Evolutionary conservation across 1,140 invertebrate genomes (phyloP), one percentile per base, ranked within the genome.

Genomic region (Ceratina japonica): DNA sequence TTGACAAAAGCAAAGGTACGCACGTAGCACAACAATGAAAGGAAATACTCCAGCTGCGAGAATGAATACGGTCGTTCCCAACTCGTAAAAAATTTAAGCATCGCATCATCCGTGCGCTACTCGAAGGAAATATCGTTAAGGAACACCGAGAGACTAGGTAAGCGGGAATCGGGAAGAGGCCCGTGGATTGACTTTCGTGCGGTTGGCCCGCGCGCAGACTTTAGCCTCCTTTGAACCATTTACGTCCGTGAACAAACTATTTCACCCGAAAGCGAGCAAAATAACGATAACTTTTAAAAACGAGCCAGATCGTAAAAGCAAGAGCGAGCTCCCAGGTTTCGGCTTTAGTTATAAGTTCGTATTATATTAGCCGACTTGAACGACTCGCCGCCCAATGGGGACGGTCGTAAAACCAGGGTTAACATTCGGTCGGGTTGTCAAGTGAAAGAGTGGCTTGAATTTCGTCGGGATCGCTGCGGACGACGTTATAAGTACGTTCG

Each of bases 341-440:
- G 88, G 87, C 88, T 91, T 91, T 89, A 87, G 89, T 91, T 91
- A 92, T 92, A 92, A 92, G 91, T 92, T 91, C 87, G 89, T 91
- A 92, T 92, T 92, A 92, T 92, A 91, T 92, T 92, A 91, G 90
- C 83, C 86, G 87, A 88, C 77, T 88, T 83, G 79, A 91, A 91
- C 89, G 86, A 83, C 79, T 66, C 52, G 61, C 65, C 86, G 81
- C 52, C 91, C 91, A 92, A 92, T 92, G 85, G 81, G 80, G 69
- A 78, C 77, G 89, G 69, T 92, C 92, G 91, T 92, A 92, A 92
- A 92, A 91, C 84, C 87, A 87, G 90, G 89, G 90, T 91, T 91
- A 91, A 91, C 90, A 91, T 92, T 92, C 88, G 88, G 90, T 89
- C 86, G 90, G 89, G 89, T 91, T 92, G 90, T 91, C 90, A 89